Base-by-base conservation (phyloP, 2,888 invertebrate species). In the Synanthedon formicaeformis region DNA sequence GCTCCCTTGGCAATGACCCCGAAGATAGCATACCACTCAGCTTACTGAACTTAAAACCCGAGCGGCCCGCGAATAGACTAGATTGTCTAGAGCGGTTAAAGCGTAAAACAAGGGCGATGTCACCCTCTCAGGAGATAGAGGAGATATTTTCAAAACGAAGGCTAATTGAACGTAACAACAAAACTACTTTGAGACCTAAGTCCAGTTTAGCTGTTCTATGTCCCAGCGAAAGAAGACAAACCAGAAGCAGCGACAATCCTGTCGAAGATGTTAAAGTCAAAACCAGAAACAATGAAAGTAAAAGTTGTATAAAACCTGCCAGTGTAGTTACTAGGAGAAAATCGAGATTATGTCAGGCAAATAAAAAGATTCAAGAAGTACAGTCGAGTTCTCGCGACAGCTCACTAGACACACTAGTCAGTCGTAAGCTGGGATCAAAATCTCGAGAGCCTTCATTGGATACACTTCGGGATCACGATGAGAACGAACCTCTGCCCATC, bases 61-160 rank as follows among this genome's bases (percentile, higher is more conserved):
- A 76, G 40, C 71, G 75, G 60, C 71, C 78, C 8, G 59, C 62
- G 4, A 77, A 67, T 61, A 75, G 75, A 51, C 62, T 82, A 16
- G 81, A 85, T 52, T 79, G 72, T 56, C 66, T 78, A 40, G 88
- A 87, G 62, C 76, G 81, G 60, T 65, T 84, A n/a, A 90, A 90
- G 69, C 81, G 90, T 51, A 88, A 89, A 62, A 79, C 89, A 11
- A 75, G 90, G 56, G 90, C 90, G 18, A 71, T 89, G 59, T 90
- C 90, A 40, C 90, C 90, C 1, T 89, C 90, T 11, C 88, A 89
- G 60, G 90, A 90, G 74, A 85, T 90, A 41, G 90, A 90, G 67
- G 85, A 85, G 66, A 82, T 85, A 70, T 81, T 83, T 62, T 81
- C 85, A 1, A 88, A 88, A 57, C 72, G 84, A 51, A 84, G 84